Conservation (phyloP, 1,140 invertebrate species). For the Nylanderia fulva region DNA sequence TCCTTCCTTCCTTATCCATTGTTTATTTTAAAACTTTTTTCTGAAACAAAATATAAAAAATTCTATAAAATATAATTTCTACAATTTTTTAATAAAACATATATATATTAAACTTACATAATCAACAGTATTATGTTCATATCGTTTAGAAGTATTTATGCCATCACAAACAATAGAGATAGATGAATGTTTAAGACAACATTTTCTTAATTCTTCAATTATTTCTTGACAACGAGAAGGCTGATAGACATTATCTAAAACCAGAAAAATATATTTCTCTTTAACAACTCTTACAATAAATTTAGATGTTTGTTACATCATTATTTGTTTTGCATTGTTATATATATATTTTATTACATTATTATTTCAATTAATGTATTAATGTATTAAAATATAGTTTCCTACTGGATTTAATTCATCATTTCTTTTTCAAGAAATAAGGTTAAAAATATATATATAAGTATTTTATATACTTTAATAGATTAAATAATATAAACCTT, state of each 20-base stretch:
- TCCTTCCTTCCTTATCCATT: slow-evolving; percentile 51
- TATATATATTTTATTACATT: background rate
- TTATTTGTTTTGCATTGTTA: no score
- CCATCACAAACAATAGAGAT: slow-evolving; percentile 89
- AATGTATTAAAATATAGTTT: background rate
- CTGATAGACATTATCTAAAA: slow-evolving; percentile 90
- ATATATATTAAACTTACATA: slow-evolving; percentile 77
- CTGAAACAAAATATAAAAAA: slow-evolving; percentile 68
- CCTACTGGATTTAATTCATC: background rate
- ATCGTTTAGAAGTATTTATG: slow-evolving; percentile 87
- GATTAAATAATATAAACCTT: slow-evolving; percentile 85
- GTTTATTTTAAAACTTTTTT: slow-evolving; percentile 74
- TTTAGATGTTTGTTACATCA: background rate
- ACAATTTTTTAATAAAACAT: background rate
- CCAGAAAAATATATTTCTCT: slow-evolving; percentile 52
- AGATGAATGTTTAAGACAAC: slow-evolving; percentile 88
- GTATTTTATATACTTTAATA: background rate
- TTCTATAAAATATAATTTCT: background rate
- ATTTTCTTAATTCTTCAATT: slow-evolving; percentile 89
- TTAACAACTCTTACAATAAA: background rate
- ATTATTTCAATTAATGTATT: background rate
- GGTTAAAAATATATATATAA: slow-evolving; percentile 42
- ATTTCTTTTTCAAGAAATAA: slow-evolving; percentile 7
- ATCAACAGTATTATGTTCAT: slow-evolving; percentile 84
- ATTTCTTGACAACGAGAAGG: slow-evolving; percentile 87